Evolutionary conservation across 2,888 invertebrate genomes (phyloP), one percentile per base, ranked within the genome.

Genomic region (Mythimna lalbum): DNA sequence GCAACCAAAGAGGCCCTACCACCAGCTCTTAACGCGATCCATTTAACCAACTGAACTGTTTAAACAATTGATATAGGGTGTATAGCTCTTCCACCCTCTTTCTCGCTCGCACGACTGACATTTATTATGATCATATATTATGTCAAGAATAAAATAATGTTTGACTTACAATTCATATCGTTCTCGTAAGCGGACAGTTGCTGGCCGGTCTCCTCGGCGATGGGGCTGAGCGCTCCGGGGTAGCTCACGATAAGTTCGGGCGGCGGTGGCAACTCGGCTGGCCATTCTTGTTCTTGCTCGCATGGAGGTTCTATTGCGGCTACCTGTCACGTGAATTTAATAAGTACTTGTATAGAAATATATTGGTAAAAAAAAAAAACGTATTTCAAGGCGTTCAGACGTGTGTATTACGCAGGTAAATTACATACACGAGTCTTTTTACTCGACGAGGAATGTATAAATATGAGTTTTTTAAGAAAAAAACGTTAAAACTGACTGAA

Each of bases 161-260:
- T 5, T 17, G 19, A 31, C 94, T 91, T 62, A 95, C 95, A 95
- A 43, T 91, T 88, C 23, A 89, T 80, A 78, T 95, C 95, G 73
- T 93, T 94, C 53, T 96, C 95, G 76, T 95, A 95, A 0, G 95
- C 95, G 10, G 91, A 91, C 4, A 96, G 92, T 78, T 96, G 95
- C 63, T 87, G 92, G 1, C 90, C 86, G 2, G 96, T 96, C 81
- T 96, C 96, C 80, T 96, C 96, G 4, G 90, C 92, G 69, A 96
- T 96, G 63, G 96, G 95, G 74, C 94, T 94, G 75, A 96, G 91
- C 12, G 94, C 94, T n/a, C 93, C 92, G 10, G 90, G 91, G 86
- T 95, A 95, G 82, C 86, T 92, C 31, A 96, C 88, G 23, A 95
- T 83, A 19, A 95, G 87, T 69, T 95, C 95, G 1, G 94, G 94